Conservation (phyloP, 2,888 invertebrate species). For the Carabus problematicus region DNA sequence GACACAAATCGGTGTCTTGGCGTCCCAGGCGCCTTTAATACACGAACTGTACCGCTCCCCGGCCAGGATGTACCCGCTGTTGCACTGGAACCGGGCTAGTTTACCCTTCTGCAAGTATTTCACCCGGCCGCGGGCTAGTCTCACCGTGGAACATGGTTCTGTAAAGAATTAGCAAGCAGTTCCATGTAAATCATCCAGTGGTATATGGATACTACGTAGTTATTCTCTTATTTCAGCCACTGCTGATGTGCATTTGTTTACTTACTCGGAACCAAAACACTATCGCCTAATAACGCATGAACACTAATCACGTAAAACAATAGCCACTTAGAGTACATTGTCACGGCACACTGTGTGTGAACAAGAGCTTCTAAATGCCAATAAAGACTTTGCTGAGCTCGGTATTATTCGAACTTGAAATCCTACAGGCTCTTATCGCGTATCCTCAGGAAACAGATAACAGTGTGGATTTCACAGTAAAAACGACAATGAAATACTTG, state of each 20-base stretch:
- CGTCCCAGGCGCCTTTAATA: conserved; percentile 74
- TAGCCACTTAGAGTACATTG: no score
- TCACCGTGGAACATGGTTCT: conserved; percentile 48
- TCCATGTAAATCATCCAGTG: no score
- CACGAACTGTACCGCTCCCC: conserved; percentile 78
- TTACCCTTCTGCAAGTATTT: conserved; percentile 60
- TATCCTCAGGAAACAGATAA: conserved; percentile 23
- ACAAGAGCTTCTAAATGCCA: no score
- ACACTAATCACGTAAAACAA: no score
- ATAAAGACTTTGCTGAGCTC: no score
- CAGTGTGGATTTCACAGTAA: neutral
- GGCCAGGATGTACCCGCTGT: conserved; percentile 66
- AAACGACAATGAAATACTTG: neutral
- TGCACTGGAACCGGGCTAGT: conserved; percentile 68
- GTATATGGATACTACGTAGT: no score
- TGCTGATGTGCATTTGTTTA: no score
- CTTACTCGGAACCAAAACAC: no score
- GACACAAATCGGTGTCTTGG: conserved; percentile 72
- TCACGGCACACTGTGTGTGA: no score
- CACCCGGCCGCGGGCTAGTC: conserved; percentile 52
- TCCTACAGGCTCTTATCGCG: neutral
- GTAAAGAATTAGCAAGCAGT: no score
- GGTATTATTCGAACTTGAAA: conserved; percentile 13
- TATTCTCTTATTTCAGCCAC: no score
- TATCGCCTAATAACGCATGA: no score